These are phyloP conservation scores for Pseudomyrmex cubaensis DNA, from an alignment of 1,140 invertebrate genomes.

Conservation along the genomic window DNA sequence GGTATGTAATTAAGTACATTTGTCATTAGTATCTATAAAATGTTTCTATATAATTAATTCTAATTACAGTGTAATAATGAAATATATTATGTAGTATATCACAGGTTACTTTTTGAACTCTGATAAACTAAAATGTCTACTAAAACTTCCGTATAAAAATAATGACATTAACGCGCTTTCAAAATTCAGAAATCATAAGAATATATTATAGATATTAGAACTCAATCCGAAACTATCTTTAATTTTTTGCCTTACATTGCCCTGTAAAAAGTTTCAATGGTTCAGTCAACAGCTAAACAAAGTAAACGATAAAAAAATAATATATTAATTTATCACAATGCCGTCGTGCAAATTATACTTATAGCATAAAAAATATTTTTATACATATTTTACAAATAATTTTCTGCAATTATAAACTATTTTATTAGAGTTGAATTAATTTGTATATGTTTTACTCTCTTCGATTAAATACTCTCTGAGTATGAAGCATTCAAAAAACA, in stretches of 20 bases:
- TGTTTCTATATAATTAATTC: constrained; percentile 33
- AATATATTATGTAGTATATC: too few species aligned
- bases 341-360: neutral
- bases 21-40: constrained; percentile 64
- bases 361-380: too few species aligned
- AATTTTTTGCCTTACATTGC: constrained; percentile 14
- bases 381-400: neutral
- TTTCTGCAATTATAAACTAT: neutral
- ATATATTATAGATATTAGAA: too few species aligned
- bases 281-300: neutral
- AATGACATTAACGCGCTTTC: too few species aligned
- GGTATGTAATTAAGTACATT: constrained; percentile 78
- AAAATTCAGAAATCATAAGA: too few species aligned
- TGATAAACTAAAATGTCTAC: too few species aligned
- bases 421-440: neutral
- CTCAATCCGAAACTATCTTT: neutral
- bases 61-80: constrained; percentile 46
- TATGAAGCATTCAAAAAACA: constrained; percentile 45
- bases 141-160: too few species aligned
- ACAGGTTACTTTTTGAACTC: too few species aligned
- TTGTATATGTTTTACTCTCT: neutral
- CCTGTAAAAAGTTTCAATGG: constrained; percentile 40
- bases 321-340: constrained; percentile 15
- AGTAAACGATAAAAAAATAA: constrained; percentile 15
- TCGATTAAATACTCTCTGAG: constrained; percentile 18